Evolutionary conservation across 1,140 invertebrate genomes (phyloP).

Genomic region (Pseudomyrmex dendroicus): DNA sequence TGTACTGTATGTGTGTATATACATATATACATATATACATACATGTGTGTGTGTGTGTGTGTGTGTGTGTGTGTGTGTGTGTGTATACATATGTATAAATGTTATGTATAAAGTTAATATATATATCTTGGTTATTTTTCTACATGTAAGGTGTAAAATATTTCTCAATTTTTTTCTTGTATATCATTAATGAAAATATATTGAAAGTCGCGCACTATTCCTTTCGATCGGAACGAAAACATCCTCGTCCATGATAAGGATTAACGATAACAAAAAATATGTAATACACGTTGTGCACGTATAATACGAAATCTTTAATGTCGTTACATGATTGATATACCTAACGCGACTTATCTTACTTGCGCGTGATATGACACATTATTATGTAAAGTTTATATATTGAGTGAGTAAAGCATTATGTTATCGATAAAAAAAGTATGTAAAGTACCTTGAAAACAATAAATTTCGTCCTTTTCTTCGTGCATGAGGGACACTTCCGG

Average conservation of each 20-base stretch:
- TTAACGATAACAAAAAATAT: conserved; percentile 30
- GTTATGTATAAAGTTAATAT: neutral
- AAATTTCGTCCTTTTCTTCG: conserved; percentile 69
- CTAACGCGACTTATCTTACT: conserved; percentile 64
- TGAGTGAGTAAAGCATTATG: conserved; percentile 74
- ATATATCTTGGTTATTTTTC: neutral
- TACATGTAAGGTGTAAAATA: neutral
- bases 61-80: no score
- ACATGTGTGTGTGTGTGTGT: no score
- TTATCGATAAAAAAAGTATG: conserved; percentile 66
- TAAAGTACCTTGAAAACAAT: conserved; percentile 67
- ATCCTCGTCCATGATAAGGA: conserved; percentile 35
- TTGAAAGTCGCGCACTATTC: neutral
- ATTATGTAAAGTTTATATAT: conserved; percentile 75
- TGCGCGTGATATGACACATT: conserved; percentile 63
- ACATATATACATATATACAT: no score
- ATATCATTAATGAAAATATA: neutral
- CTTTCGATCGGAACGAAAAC: neutral
- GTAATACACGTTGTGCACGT: conserved; percentile 57
- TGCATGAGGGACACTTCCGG: conserved; percentile 45
- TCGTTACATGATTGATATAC: conserved; percentile 71
- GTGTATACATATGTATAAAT: no score
- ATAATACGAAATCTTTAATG: conserved; percentile 42
- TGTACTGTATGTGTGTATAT: no score
- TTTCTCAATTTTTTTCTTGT: neutral